Conservation (phyloP, 2,888 invertebrate species). For the Plusia festucae region DNA sequence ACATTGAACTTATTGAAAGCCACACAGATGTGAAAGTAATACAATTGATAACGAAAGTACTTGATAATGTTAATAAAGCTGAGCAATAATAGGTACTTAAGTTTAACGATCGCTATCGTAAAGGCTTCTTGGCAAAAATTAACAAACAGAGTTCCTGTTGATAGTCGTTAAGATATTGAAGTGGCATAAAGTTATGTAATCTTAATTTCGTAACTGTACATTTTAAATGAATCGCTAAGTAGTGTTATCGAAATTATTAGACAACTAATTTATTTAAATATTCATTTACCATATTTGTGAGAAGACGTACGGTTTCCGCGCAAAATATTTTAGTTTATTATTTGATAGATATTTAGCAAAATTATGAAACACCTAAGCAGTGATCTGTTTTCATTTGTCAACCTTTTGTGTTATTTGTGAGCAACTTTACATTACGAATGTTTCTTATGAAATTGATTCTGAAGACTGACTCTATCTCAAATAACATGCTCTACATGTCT, state of each 20-base stretch:
- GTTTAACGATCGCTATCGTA: slow-evolving; percentile 31
- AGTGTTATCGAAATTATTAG: not conserved
- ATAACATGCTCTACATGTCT: not conserved
- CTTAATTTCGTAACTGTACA: slow-evolving; percentile 26
- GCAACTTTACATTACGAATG: not conserved
- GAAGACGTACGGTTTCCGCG: too few relatives aligned
- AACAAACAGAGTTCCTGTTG: slow-evolving; percentile 20
- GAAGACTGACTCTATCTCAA: not conserved
- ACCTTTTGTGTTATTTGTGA: not conserved
- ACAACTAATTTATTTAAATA: too few relatives aligned
- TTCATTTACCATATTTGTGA: too few relatives aligned
- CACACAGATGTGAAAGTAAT: slow-evolving; percentile 6
- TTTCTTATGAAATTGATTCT: too few relatives aligned
- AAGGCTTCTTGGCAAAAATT: slow-evolving; percentile 20
- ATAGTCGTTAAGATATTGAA: slow-evolving; percentile 30
- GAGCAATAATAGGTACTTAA: slow-evolving; percentile 35
- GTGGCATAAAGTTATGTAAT: slow-evolving; percentile 23
- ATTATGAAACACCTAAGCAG: too few relatives aligned
- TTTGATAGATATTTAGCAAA: not conserved
- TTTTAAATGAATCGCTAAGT: not conserved
- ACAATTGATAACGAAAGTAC: slow-evolving; percentile 23
- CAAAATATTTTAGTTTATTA: not conserved
- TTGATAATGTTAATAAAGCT: slow-evolving; percentile 26
- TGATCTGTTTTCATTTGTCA: not conserved
- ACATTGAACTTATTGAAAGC: slow-evolving; percentile 2